Base-by-base conservation (phyloP, 2,888 invertebrate species). In the Drosophila subquinaria region DNA sequence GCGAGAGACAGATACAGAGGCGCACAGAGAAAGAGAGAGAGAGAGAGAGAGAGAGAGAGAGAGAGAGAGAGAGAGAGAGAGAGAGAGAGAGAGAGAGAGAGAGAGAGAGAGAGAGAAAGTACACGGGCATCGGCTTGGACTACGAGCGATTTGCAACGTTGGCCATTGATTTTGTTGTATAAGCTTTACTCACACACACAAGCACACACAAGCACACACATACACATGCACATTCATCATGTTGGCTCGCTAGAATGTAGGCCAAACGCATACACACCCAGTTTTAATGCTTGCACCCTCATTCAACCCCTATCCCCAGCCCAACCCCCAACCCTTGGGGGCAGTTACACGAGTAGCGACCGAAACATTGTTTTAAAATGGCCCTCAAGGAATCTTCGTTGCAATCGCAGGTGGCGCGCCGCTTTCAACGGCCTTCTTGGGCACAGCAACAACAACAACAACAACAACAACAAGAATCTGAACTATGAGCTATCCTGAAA, bases 141-240 rank as follows among this genome's bases (percentile, higher is more conserved):
- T 69, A 47, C 42, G 60, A 79, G 75, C 70, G 68, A 83, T 81
- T 57, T 83, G 83, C 87, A 83, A 74, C 67, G 79, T 77, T 79
- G 81, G 73, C 81, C 85, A 85, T 88, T 82, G 84, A 82, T 85
- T 87, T 85, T 78, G 73, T 84, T 84, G 84, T 82, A 87, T 85
- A 84, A 85, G 85, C 71, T 53, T 42, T 43, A 43, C 67, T 48
- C 67, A 62, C 23, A 64, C 60, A 40, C 13, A 57, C 30, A 35
- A 15, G 48, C 23, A 64, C 60, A 40, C 13, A 57, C 30, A 35
- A 15, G 48, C 23, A 30, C 8, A 23, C 52, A 57, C 8, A 38
- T n/a, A 52, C 30, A 40, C 23, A 52, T 20, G 33, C 11, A 35
- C 50, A 64, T n/a, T 38, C 36, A 38, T 84, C 75, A 84, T 71